Base-by-base conservation (phyloP, 2,797 vertebrate genomes). In the Eulemur coronatus region DNA sequence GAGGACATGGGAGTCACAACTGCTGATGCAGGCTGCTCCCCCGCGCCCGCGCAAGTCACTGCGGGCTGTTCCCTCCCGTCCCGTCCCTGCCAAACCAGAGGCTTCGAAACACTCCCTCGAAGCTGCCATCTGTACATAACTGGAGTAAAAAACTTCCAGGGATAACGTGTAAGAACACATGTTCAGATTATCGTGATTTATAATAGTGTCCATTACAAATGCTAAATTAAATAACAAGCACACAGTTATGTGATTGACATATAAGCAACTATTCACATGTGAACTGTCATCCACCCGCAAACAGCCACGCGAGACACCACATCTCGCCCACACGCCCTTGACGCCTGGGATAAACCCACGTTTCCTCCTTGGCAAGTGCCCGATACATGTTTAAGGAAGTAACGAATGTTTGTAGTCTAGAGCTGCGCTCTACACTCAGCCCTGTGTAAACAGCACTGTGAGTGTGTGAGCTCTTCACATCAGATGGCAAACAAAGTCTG, bases 151-250 rank as follows among this genome's bases (percentile, higher is more conserved):
- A 96, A 93, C 63, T 0, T 18, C 11, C 46, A 84, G 28, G 18
- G 93, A 76, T 46, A 97, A 90, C 89, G 95, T 96, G 93, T 55
- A 86, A 97, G n/a, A 26, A 97, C 89, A 97, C 95, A 72, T 97
- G 97, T 87, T 97, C 50, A 95, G 57, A 4, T 28, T 78, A n/a
- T 95, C 92, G 92, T 90, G 80, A 41, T 97, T 75, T 94, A 88
- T 50, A 73, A 59, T 35, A 93, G 63, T 80, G 50, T 80, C 48
- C 63, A 30, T 0, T 86, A 85, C 63, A 97, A 96, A 84, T 76
- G 84, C 5, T 94, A 78, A 97, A 95, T 4, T 63, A 30, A 89
- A 98, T 94, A 72, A 95, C 85, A 94, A 93, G 59, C 35, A 48
- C 90, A 41, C 11, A 85, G 91, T 93, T 86, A 48, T 43, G n/a